Evolutionary conservation across 2,888 invertebrate genomes (phyloP).

Genomic region (Phaedon cochleariae): DNA sequence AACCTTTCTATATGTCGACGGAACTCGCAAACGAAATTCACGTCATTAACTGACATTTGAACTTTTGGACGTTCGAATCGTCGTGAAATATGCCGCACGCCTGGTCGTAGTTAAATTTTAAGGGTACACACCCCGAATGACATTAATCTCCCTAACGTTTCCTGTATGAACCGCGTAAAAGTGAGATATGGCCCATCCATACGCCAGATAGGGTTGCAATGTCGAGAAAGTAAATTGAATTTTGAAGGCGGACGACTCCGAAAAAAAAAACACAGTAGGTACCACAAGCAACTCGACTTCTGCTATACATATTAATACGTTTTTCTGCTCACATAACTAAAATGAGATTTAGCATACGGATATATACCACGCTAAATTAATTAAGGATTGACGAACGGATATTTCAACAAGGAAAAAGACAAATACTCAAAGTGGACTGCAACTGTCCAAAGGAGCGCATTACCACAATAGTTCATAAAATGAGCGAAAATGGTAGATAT

Average conservation of each 20-base stretch:
- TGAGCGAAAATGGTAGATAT: no score
- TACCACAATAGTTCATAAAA: no score
- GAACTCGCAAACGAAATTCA: neutral
- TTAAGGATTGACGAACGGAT: no score
- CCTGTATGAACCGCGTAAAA: conserved; percentile 53
- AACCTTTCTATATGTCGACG: neutral
- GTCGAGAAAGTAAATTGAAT: conserved; percentile 32
- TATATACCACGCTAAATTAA: no score
- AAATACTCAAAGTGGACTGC: no score
- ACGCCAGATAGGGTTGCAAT: conserved; percentile 25
- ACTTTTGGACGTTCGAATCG: conserved; percentile 13
- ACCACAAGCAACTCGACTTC: no score
- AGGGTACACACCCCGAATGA: conserved; percentile 46
- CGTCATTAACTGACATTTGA: conserved; percentile 33
- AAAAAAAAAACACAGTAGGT: no score
- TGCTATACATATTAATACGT: no score
- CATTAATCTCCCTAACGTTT: conserved; percentile 54
- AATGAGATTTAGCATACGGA: no score
- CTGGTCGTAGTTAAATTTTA: conserved; percentile 39
- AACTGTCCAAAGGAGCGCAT: no score
- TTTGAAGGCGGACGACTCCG: neutral
- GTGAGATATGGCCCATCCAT: conserved; percentile 44
- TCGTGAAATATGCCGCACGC: conserved; percentile 22
- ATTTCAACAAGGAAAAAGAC: no score
- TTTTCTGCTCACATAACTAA: no score